A percentile compares a stretch with the other conserved stretches of the same genome.
phyloP scores from a whole-genome alignment of 2,113 vertebrate species.

The Cygnus atratus region DNA sequence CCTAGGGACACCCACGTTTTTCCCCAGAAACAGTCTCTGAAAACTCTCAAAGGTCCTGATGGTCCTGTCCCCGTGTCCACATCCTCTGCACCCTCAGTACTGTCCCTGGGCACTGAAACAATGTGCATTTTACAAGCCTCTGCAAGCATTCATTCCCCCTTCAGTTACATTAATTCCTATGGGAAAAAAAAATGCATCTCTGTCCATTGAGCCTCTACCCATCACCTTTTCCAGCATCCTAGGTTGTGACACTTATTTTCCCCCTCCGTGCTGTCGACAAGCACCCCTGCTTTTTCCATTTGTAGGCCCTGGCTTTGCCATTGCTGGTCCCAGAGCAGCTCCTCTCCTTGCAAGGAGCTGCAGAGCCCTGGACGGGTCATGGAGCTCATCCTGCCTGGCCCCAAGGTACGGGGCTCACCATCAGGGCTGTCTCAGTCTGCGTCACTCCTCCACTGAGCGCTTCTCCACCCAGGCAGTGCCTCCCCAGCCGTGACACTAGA shows the following conservation, averaged over 20 bases:
- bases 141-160: neutral
- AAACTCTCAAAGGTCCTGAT: neutral
- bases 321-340: neutral
- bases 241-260: neutral
- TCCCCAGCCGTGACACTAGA: neutral
- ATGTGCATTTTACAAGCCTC: neutral
- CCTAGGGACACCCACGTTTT: neutral
- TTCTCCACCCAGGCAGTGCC: rapidly evolving
- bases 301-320: neutral
- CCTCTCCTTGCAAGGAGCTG: neutral
- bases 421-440: neutral
- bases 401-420: neutral
- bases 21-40: neutral
- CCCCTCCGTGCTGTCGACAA: rapidly evolving
- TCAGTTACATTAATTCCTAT: neutral
- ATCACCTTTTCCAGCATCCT: neutral
- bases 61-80: neutral
- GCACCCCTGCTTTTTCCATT: neutral
- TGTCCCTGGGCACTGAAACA: neutral
- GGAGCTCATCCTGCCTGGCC: neutral
- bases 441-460: rapidly evolving
- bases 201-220: neutral
- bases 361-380: neutral
- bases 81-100: neutral
- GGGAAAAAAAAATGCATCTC: neutral